Evolutionary conservation across 1,140 invertebrate genomes (phyloP).

Genomic region (Zaprionus kolodkinae): DNA sequence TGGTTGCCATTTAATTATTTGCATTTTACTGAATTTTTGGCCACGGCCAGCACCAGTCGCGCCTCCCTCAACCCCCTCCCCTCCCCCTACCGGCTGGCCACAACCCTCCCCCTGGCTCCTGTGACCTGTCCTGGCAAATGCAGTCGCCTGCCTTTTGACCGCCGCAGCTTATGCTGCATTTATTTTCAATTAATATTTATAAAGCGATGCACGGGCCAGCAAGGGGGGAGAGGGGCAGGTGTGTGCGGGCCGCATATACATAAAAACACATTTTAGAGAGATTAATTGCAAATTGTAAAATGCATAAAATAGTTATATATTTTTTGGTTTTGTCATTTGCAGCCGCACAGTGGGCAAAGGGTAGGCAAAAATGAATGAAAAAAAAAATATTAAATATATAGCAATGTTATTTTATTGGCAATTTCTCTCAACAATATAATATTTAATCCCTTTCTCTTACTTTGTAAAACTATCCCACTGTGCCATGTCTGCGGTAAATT

Average conservation of each 20-base stretch:
- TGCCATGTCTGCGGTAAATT: constrained; percentile 28
- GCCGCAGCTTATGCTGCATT: constrained; percentile 72
- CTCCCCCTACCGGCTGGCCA: not conserved
- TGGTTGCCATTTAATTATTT: constrained; percentile 81
- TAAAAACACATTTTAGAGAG: constrained; percentile 45
- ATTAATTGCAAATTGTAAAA: constrained; percentile 68
- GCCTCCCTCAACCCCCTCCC: not conserved
- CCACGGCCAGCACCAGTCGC: constrained; percentile 13
- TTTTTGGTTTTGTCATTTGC: constrained; percentile 8
- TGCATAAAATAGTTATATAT: constrained; percentile 27
- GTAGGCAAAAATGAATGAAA: not conserved
- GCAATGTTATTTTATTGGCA: not conserved
- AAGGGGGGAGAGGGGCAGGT: not conserved
- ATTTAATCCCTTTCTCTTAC: not conserved
- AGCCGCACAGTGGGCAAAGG: not conserved
- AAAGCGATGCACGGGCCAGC: constrained; percentile 41
- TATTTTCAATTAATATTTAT: constrained; percentile 83
- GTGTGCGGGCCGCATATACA: not conserved
- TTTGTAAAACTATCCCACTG: not conserved
- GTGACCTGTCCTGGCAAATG: not conserved
- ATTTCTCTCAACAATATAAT: not conserved
- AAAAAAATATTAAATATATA: not conserved
- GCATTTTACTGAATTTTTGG: constrained; percentile 73
- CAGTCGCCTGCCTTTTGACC: constrained; percentile 53
- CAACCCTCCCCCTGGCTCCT: not conserved